A percentile compares a stretch with the other conserved stretches of the same genome.
Evolutionary conservation across 2,797 vertebrate genomes (phyloP).

Genomic region (Sarcophilus harrisii): DNA sequence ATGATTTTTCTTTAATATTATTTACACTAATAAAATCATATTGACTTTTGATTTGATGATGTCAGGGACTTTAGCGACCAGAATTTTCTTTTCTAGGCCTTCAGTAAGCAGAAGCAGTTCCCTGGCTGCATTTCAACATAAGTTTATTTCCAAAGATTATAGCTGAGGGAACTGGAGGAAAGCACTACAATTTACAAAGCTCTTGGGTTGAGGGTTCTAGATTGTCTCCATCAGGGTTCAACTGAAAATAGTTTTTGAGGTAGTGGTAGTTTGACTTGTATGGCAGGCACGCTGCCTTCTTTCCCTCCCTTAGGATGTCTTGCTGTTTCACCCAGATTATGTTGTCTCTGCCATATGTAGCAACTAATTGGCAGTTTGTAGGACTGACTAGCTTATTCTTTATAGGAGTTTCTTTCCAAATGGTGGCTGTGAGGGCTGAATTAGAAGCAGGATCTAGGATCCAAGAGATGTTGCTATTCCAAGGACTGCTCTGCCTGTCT

Average conservation of each 20-base stretch:
- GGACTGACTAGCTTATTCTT: background rate
- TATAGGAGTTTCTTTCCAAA: background rate
- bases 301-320: background rate
- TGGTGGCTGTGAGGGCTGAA: rapidly evolving
- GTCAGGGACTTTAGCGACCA: background rate
- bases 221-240: background rate
- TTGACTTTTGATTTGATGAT: background rate
- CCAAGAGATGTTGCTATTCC: background rate
- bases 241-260: background rate
- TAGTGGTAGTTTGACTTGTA: background rate
- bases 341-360: background rate
- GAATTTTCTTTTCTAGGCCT: background rate
- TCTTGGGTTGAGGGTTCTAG: background rate
- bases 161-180: background rate
- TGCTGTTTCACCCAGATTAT: background rate
- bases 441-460: background rate
- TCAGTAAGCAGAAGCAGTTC: background rate
- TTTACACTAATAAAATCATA: background rate
- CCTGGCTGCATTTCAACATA: background rate
- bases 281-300: background rate
- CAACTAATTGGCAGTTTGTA: background rate
- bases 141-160: background rate
- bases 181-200: background rate
- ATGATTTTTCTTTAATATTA: background rate
- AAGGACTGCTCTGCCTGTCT: background rate